Base-by-base conservation (phyloP, 2,113 vertebrate genomes). In the Hiodon tergisus region DNA sequence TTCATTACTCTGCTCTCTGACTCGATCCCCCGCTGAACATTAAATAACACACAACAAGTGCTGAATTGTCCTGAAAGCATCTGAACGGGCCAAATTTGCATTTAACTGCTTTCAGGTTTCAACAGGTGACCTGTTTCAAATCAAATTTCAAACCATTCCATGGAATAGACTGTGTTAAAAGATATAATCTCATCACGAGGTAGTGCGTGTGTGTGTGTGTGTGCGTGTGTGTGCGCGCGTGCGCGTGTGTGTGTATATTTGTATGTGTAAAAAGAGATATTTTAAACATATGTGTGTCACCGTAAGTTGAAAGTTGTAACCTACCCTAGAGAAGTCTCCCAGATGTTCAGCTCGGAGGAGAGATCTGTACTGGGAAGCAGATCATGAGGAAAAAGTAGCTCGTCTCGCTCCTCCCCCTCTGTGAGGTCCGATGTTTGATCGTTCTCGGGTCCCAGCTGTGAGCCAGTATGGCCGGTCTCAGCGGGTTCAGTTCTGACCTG, bases 301-400 rank as follows among this genome's bases (percentile, higher is more conserved):
- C 13, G 53, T 69, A 67, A 65, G 17, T 70, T 70, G 5, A n/a
- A 4, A 8, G 46, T n/a, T 46, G 6, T 62, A 46, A 57, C 87
- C 79, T 81, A 92, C 91, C 91, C 83, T 48, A 91, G 81, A 0
- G 89, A 86, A 3, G 85, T 80, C 82, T 87, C 87, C 91, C 91
- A 91, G 83, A 90, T 87, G 82, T 88, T 86, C 72, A 92, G 61
- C 82, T 92, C 91, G 46, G 87, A 87, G 83, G 87, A 88, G 73
- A 92, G 90, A 86, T 92, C 91, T 71, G 88, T 84, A 81, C 81
- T 90, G 77, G 91, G 91, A 69, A 92, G 87, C 79, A 92, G 84
- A 78, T 92, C 91, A 53, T 91, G 90, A 67, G 91, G 89, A 83
- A 92, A 92, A 86, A 91, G 90, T 0, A 91, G 84, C 78, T 92